Evolutionary conservation across 2,888 invertebrate genomes (phyloP), one percentile per base, ranked within the genome.

Genomic region (Stenchaetothrips biformis): DNA sequence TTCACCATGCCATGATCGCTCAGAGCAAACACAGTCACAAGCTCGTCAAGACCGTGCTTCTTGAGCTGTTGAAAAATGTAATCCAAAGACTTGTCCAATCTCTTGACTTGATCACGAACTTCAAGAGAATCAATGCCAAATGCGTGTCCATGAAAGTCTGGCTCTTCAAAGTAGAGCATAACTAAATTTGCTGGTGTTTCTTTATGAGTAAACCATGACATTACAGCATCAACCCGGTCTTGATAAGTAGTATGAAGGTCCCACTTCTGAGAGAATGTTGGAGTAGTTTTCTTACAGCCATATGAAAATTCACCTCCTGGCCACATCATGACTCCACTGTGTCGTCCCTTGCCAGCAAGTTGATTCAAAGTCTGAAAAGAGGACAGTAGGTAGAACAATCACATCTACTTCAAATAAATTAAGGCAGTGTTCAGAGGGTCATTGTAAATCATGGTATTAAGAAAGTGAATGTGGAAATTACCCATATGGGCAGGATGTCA

Each of bases 1-100:
- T 87, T 86, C 2, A 89, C 85, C 90, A 93, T 92, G 21, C 94
- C 94, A 86, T 94, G 94, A 86, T 94, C 93, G 86, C 92, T 92
- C 77, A 93, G 86, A 82, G 93, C 88, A 81, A 94, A 88, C 0
- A 94, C 88, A 85, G 93, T 92, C 0, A 91, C 88, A 82, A 88
- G 87, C 48, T 89, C 86, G 7, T 86, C 84, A 79, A 93, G 85
- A 37, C 88, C 86, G 81, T 88, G 84, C 25, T 86, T 83, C 80
- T 88, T 85, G n/a, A 93, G 84, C 59, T 89, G 84, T 82, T 88
- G 88, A 84, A 87, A 81, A 82, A 91, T 87, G 85, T 92, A 92
- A 79, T 88, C 88, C 0, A 90, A 90, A 7, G 91, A 85, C 82
- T 88, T 87, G 82, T 91, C 90, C 37, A 90, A 84, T 83, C 88